These are phyloP conservation scores for Drosophila formosana DNA, from an alignment of 2,888 invertebrate genomes.

Conservation along the genomic window DNA sequence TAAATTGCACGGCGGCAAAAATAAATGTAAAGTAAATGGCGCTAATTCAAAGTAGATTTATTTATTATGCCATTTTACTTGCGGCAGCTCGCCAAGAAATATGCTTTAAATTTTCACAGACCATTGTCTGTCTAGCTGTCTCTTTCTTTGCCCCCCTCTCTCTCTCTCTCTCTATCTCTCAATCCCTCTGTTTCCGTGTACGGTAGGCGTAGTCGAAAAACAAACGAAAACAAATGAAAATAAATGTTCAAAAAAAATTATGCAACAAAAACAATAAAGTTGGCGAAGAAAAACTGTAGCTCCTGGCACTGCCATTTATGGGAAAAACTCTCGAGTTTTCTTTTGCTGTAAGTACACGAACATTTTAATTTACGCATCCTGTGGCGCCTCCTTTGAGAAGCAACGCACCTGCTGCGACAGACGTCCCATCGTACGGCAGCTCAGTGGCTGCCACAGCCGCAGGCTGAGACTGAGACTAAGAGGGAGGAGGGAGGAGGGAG, in stretches of 20 bases:
- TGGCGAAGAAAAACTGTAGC: conserved; percentile 31
- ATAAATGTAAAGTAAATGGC: conserved; percentile 80
- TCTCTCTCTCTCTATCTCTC: not conserved
- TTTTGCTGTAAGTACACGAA: conserved; percentile 34
- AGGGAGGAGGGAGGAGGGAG: not conserved
- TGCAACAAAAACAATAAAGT: conserved; percentile 59
- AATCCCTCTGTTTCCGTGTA: not conserved
- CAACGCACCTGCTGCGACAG: conserved; percentile 74
- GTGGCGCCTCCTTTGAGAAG: conserved; percentile 65
- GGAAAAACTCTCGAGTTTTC: conserved; percentile 29
- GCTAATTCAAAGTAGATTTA: conserved; percentile 82
- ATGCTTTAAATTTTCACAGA: conserved; percentile 66
- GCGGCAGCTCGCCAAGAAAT: conserved; percentile 74
- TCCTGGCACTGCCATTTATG: conserved; percentile 28
- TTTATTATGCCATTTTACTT: conserved; percentile 78
- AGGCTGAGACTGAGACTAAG: not conserved
- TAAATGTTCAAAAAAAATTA: conserved; percentile 53
- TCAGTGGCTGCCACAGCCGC: not conserved
- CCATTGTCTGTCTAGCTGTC: conserved; percentile 5
- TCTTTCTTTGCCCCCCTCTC: not conserved
- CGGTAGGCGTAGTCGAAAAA: conserved; percentile 38
- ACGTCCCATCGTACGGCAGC: conserved; percentile 24
- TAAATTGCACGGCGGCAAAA: conserved; percentile 73
- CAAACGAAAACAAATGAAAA: conserved; percentile 62
- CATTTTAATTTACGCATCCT: conserved; percentile 66